Percentiles rank a stretch among this genome's conserved stretches.
Conservation (phyloP, 1,140 invertebrate species). For the Drosophila pseudoananassae region DNA sequence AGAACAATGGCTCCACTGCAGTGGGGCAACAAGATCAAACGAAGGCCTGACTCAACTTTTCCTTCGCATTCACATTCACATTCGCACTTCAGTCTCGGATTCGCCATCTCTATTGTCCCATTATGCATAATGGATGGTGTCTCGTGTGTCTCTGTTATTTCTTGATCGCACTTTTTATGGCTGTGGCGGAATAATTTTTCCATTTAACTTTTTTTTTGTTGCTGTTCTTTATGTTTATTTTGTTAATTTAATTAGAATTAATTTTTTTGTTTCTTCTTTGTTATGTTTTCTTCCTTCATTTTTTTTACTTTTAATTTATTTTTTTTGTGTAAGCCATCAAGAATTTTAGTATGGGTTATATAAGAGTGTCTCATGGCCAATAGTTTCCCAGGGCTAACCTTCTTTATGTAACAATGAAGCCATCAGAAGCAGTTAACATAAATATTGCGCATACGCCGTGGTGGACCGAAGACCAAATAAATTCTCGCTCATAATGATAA, state of each 20-base stretch:
- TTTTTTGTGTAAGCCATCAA: slow-evolving; percentile 32
- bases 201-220: slow-evolving; percentile 56
- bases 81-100: neutral
- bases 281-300: slow-evolving; percentile 21
- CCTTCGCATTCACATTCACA: slow-evolving; percentile 24
- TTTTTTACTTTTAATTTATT: neutral
- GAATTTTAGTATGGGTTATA: slow-evolving; percentile 42
- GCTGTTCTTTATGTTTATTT: slow-evolving; percentile 67
- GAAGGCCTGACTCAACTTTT: slow-evolving; percentile 54
- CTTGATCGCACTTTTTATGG: slow-evolving; percentile 74
- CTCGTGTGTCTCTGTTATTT: slow-evolving; percentile 51
- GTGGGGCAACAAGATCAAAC: slow-evolving; percentile 16
- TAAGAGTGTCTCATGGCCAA: slow-evolving; percentile 40
- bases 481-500: slow-evolving; percentile 26
- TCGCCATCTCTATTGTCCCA: slow-evolving; percentile 41
- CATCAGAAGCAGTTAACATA: slow-evolving; percentile 6
- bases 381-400: slow-evolving; percentile 38
- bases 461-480: slow-evolving; percentile 12
- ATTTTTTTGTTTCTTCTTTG: slow-evolving; percentile 30
- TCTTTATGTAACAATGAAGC: slow-evolving; percentile 25
- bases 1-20: slow-evolving; percentile 45
- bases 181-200: slow-evolving; percentile 61
- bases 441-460: slow-evolving; percentile 42
- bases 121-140: slow-evolving; percentile 42
- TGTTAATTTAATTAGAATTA: slow-evolving; percentile 75